Base-by-base conservation (phyloP, 2,888 invertebrate genomes). In the Pristionchus mayeri region DNA sequence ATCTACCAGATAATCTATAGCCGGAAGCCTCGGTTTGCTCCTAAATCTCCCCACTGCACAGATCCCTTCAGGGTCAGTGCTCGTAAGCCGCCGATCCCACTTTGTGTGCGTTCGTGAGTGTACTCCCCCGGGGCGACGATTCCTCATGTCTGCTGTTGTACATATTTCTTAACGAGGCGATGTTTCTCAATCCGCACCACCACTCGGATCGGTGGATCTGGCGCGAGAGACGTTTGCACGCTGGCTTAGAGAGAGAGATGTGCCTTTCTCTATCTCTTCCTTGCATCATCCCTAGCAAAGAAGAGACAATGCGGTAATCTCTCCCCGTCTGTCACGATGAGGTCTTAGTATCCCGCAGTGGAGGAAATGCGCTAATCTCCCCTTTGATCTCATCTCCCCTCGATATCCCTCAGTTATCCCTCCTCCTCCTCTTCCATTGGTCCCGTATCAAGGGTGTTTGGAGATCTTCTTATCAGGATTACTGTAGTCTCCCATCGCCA, bases 391-490 rank as follows among this genome's bases (percentile, higher is more conserved):
- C 30, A 71, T 71, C 71, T 71, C 16, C 34, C 24, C 54, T 54
- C 54, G 4, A 54, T 71, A 71, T 71, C 71, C 71, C 21, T 21
- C 71, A n/a, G n/a, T 37, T 40, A 40, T 40, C 71, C 44, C 24
- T 21, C 40, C 30, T n/a, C 71, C 37, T 11, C 24, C 40, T 16
- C 21, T 21, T 27, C 63, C 63, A 63, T 63, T 63, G 40, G 71
- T 37, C 67, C 4, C 37, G 71, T n/a, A 44, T 44, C 21, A 71
- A n/a, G n/a, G n/a, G n/a, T 71, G 71, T 71, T 71, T 71, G 71
- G 71, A 71, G 37, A 71, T 71, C 40, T 40, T 40, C 71, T 71
- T 71, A 71, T 71, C 71, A 40, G 71, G 71, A 71, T 71, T 71
- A 71, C 71, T 71, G 71, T 71, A 71, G 71, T 71, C 71, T 71